phyloP scores from a whole-genome alignment of 2,888 invertebrate genomes.

The Metellina segmentata region DNA sequence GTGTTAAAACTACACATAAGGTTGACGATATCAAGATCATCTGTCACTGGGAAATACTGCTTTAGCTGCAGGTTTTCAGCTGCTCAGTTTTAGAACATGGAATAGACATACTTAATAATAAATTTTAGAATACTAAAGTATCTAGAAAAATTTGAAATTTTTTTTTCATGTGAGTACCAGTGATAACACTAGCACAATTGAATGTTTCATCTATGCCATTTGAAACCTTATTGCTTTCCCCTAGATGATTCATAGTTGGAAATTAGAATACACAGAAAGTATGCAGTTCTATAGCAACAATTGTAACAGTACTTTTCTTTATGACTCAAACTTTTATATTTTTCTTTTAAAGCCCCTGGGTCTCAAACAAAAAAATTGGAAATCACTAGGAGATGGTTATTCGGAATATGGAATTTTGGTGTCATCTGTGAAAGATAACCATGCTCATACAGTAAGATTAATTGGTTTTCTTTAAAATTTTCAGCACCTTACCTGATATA shows the following conservation, averaged over 20 bases:
- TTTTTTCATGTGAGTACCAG: too few relatives aligned
- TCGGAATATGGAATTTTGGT: slow-evolving; percentile 93
- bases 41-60: too few relatives aligned
- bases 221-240: background rate
- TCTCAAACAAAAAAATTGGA: slow-evolving; percentile 90
- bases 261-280: background rate
- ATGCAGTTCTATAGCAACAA: background rate
- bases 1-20: too few relatives aligned
- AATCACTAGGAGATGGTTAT: slow-evolving; percentile 89
- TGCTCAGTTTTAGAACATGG: too few relatives aligned
- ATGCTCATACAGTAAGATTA: slow-evolving; percentile 87
- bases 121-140: too few relatives aligned
- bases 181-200: too few relatives aligned
- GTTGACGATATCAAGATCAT: too few relatives aligned
- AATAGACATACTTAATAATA: too few relatives aligned
- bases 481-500: too few relatives aligned
- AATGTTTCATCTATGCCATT: background rate
- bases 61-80: too few relatives aligned
- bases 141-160: too few relatives aligned
- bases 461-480: background rate
- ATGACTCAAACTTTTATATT: background rate
- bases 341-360: slow-evolving; percentile 87
- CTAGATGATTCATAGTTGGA: background rate
- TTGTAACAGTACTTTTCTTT: background rate
- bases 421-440: slow-evolving; percentile 90